A percentile compares a stretch with the other conserved stretches of the same genome.
phyloP scores from a whole-genome alignment of 2,797 vertebrate genomes.

The Spinibarbus caldwelli region DNA sequence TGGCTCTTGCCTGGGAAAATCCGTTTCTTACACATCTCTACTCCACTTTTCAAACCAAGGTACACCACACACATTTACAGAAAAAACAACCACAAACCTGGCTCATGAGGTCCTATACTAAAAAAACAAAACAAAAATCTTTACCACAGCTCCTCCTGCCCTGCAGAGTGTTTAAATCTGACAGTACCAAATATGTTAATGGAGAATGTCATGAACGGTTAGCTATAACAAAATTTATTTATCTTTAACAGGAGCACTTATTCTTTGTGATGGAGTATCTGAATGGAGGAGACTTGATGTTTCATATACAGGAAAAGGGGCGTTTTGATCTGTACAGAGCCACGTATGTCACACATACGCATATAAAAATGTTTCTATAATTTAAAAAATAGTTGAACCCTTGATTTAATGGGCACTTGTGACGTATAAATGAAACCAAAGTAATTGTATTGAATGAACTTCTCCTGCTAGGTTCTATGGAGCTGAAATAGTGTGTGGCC shows the following conservation, averaged over 20 bases:
- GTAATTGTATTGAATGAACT: constrained; percentile 36
- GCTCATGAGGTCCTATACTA: background rate
- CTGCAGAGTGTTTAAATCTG: background rate
- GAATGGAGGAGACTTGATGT: constrained; percentile 98
- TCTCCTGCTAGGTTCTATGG: constrained; percentile 87
- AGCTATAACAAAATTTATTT: background rate
- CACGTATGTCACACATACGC: constrained; percentile 79
- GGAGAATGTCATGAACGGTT: background rate
- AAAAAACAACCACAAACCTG: background rate
- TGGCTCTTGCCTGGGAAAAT: constrained; percentile 94
- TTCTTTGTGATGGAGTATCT: constrained; percentile 99
- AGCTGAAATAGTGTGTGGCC: constrained; percentile 94
- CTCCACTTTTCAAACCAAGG: constrained; percentile 97
- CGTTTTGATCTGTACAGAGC: constrained; percentile 93
- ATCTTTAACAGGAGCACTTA: constrained; percentile 87
- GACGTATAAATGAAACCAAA: background rate
- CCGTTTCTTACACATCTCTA: constrained; percentile 97
- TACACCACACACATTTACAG: constrained; percentile 59
- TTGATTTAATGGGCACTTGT: background rate
- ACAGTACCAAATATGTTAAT: background rate
- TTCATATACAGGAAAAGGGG: constrained; percentile 98
- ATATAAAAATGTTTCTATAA: background rate
- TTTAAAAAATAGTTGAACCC: background rate
- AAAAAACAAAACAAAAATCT: too few species aligned
- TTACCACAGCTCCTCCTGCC: background rate